Base-by-base conservation (phyloP, 2,888 invertebrate species). In the Caenorhabditis angaria region DNA sequence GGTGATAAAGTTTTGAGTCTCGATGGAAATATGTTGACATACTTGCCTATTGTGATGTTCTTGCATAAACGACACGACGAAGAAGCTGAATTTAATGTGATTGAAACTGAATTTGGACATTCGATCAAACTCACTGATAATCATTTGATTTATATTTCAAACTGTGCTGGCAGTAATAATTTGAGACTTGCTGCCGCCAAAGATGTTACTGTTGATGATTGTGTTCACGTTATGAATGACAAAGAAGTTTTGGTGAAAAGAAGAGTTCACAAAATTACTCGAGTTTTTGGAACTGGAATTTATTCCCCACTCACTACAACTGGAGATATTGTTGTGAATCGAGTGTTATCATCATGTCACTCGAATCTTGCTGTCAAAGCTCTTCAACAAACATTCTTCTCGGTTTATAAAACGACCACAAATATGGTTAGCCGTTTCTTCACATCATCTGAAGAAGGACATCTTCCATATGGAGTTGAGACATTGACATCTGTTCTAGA, bases 311-410 rank as follows among this genome's bases (percentile, higher is more conserved):
- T 85, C 57, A 85, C 85, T 1, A 69, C 80, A 0, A 80, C 77
- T 8, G 85, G 86, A n/a, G 84, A 86, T 68, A 80, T 86, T 60
- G 64, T 86, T 32, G 86, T 86, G 35, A 86, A 86, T 68, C 75
- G 77, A 20, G 75, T 86, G n/a, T 70, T 86, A 41, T 79, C 83
- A 1, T 85, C 85, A 27, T 86, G 86, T 60, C 86, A 86, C 61
- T 82, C 81, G 41, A 86, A 85, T 61, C 48, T 80, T 28, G 78
- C 74, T 1, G 47, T 78, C 50, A 80, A 80, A 66, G 80, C 86
- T 18, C 81, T 86, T 8, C 86, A 86, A 68, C 86, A 86, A 71
- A 83, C 86, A 4, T 86, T 86, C 79, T 86, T 86, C 76, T 65
- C 75, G 5, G 68, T 78, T n/a, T 78, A 82, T 64, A 75, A 67